Conservation (phyloP, 37 sponge, comb jelly and placozoan species). For the Sycon ciliatum region DNA sequence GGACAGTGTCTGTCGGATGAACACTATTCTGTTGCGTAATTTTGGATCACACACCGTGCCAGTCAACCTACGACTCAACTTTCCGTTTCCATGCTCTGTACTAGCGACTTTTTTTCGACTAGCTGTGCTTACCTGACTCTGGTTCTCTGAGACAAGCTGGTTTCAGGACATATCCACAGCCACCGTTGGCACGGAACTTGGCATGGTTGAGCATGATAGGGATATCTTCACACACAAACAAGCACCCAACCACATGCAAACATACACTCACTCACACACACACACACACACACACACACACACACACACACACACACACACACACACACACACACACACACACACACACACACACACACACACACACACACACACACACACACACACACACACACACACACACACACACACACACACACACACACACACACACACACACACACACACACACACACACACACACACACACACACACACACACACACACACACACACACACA, state of each 20-base stretch:
- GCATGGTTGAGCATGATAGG: no score
- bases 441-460: conserved; percentile 5
- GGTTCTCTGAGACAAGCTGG: no score
- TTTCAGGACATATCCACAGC: no score
- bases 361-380: conserved; percentile 21
- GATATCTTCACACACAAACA: conserved; percentile 29
- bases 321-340: conserved; percentile 26
- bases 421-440: conserved; percentile 5
- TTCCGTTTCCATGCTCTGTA: no score
- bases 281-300: conserved; percentile 39
- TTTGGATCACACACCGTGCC: no score
- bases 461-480: conserved; percentile 5
- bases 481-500: conserved; percentile 5
- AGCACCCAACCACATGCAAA: conserved; percentile 17
- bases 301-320: conserved; percentile 27
- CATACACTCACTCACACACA: conserved; percentile 19
- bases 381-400: conserved; percentile 14
- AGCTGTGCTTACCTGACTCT: no score
- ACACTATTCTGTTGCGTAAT: no score
- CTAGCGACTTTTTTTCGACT: no score
- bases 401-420: conserved; percentile 12
- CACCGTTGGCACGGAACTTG: no score
- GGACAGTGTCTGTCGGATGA: no score
- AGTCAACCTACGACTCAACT: no score
- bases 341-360: conserved; percentile 30